phyloP scores from a whole-genome alignment of 1,140 invertebrate species.

The Leptopilina boulardi region DNA sequence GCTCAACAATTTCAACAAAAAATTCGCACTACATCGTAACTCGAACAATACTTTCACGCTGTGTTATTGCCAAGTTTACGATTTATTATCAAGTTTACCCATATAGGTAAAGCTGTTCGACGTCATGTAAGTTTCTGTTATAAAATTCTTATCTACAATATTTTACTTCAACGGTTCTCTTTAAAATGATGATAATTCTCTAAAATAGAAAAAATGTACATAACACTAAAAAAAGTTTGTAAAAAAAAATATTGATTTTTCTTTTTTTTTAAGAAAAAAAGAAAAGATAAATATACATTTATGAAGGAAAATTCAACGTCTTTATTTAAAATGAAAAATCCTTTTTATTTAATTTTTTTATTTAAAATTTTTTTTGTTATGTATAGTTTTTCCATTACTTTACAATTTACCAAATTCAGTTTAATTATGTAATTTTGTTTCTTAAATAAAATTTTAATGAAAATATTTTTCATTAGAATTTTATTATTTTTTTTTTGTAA shows the following conservation, averaged over 20 bases:
- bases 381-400: too few relatives aligned
- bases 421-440: too few relatives aligned
- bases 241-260: too few relatives aligned
- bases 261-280: background rate
- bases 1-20: slow-evolving; percentile 52
- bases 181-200: background rate
- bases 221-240: background rate
- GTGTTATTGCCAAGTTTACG: background rate
- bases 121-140: slow-evolving; percentile 24
- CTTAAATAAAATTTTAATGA: too few relatives aligned
- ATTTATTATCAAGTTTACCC: slow-evolving; percentile 20
- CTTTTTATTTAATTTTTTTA: background rate
- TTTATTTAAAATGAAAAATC: too few relatives aligned
- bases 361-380: too few relatives aligned
- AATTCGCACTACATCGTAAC: slow-evolving; percentile 11
- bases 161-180: background rate
- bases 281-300: background rate
- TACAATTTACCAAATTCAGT: too few relatives aligned
- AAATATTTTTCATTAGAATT: too few relatives aligned
- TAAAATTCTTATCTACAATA: slow-evolving; percentile 12
- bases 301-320: background rate
- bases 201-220: background rate
- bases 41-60: slow-evolving; percentile 20
- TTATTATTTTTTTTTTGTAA: too few relatives aligned
- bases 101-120: background rate